Evolutionary conservation across 1,140 invertebrate species (phyloP), one percentile per base, ranked within the genome.

Genomic region (Drosophila leontia): DNA sequence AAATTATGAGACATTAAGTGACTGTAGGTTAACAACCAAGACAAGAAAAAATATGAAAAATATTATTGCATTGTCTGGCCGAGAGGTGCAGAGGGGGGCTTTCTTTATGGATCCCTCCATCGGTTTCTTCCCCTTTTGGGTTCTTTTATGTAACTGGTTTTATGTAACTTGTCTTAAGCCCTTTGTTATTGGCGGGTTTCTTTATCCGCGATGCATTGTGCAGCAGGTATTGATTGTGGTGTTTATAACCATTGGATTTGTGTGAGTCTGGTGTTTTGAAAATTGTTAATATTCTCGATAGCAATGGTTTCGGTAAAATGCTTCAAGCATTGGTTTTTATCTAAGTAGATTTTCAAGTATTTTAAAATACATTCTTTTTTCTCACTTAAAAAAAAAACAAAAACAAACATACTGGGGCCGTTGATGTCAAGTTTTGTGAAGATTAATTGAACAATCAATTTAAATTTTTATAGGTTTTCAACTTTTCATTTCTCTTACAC

Each of bases 361-460:
- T 19, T 45, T 9, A 37, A 45, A n/a, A 35, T 9, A 15, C n/a
- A 29, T 17, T 42, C 29, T 15, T 15, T 11, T 48, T 8, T 45
- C 15, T 45, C 26, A 13, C 12, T 23, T 11, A 17, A 15, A 23
- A 7, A 1, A 29, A 11, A 17, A 11, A 19, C 13, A 64, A 48
- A 50, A 39, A 23, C 23, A 26, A 65, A 68, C 45, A 71, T 48
- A 65, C 71, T 55, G 51, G 47, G 64, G 39, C 63, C 17, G 41
- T 74, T 75, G 81, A 91, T 91, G 90, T 90, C 85, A 90, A 80
- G 80, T 83, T 87, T 72, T 91, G 72, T 84, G 65, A 91, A 91
- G 90, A 91, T 91, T 91, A 91, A 91, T 91, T 91, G 85, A 91
- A 90, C 90, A 90, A 91, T 91, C 90, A 91, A 91, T 91, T 91